Base-by-base conservation (phyloP, 2,797 vertebrate species). In the Notoglanidium macrostoma region DNA sequence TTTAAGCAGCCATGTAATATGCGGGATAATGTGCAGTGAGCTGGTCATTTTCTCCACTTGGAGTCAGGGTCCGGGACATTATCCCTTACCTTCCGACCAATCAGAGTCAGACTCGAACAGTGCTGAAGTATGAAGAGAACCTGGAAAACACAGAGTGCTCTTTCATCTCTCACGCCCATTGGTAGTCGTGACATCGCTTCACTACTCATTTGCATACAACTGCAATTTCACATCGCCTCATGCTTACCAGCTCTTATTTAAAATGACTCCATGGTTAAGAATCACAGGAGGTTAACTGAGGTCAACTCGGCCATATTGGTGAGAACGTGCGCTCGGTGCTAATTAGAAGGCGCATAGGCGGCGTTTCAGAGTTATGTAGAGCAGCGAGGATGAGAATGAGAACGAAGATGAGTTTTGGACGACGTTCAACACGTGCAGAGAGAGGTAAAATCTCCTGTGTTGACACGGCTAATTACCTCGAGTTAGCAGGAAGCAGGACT, bases 391-490 rank as follows among this genome's bases (percentile, higher is more conserved):
- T 51, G 46, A 54, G 83, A 40, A 74, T 6, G 63, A 80, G 51
- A 11, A 80, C 14, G 55, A 19, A 72, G 76, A 57, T 57, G 72
- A 73, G 77, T 5, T 83, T 90, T 87, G 90, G 63, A 51, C 65
- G 74, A 19, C 74, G 87, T 91, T 91, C 88, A 89, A 63, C 84
- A 85, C 89, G 84, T 91, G 87, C 89, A 87, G 88, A 51, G 79
- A 87, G 90, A 94, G 89, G 87, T 90, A 87, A 90, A 86, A 92
- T 91, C 91, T 93, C 87, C 85, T n/a, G 77, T 91, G 88, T 92
- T 95, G 93, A 92, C 79, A 84, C 89, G 86, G 88, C 92, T 95
- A 94, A 93, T 94, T 94, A 91, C 90, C 90, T 89, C 82, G 91
- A 87, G 90, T 91, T 93, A 92, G 90, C 91, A 89, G 89, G 85